Evolutionary conservation across 2,797 vertebrate genomes (phyloP).

Genomic region (Megaceryle alcyon): DNA sequence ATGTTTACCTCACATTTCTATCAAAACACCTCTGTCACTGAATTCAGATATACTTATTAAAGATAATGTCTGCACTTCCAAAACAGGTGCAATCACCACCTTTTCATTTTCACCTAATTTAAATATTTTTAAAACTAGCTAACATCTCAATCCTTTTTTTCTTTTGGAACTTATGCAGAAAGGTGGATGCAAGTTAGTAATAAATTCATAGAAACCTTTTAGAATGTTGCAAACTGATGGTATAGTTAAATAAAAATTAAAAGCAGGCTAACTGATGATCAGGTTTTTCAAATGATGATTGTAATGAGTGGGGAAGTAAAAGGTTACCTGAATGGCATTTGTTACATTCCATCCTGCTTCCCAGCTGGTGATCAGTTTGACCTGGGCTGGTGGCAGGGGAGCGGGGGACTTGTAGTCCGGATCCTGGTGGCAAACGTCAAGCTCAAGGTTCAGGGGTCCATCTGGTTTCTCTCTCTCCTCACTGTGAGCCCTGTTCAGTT

Average conservation of each 20-base stretch:
- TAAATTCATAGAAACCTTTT: conserved; percentile 1
- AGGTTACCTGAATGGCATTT: conserved; percentile 77
- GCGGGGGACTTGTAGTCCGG: background rate
- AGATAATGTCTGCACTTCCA: conserved; percentile 19
- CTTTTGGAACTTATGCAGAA: conserved; percentile 2
- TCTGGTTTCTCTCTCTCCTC: conserved; percentile 29
- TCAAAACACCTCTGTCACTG: background rate
- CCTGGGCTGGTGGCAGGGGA: background rate
- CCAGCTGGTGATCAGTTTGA: conserved; percentile 76
- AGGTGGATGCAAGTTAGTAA: conserved; percentile 6
- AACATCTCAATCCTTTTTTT: background rate
- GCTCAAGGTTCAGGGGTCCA: conserved; percentile 2
- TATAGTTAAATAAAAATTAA: background rate
- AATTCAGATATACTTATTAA: conserved; percentile 34
- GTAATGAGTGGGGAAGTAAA: background rate
- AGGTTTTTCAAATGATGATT: background rate
- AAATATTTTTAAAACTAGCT: conserved; percentile 1
- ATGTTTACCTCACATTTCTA: conserved; percentile 18
- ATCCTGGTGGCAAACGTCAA: conserved; percentile 33
- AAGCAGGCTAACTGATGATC: background rate
- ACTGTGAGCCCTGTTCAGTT: conserved; percentile 51
- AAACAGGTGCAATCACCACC: conserved; percentile 19
- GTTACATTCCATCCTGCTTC: conserved; percentile 83
- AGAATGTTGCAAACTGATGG: background rate
- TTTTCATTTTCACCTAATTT: conserved; percentile 45